Evolutionary conservation across 2,797 vertebrate species (phyloP), one percentile per base, ranked within the genome.

Genomic region (Sebastes miniatus): DNA sequence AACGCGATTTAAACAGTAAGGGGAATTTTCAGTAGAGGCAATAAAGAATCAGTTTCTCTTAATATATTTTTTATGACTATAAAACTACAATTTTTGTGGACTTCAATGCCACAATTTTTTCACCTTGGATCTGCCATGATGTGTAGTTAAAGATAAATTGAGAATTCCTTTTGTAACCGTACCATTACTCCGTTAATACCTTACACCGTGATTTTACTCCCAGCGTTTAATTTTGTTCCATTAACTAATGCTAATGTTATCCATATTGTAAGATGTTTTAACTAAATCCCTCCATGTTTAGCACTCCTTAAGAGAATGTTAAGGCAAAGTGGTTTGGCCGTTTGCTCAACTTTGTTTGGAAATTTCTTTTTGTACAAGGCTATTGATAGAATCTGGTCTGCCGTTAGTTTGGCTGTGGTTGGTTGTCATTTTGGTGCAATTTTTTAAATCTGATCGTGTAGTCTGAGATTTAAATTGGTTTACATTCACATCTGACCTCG

Each of bases 1-100:
- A 78, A 68, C 32, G 22, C 24, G 56, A 92, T 88, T 82, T 78
- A 89, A 94, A 94, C 93, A 92, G 86, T 89, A 88, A 93, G 89
- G 85, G 91, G 88, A 87, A 87, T 91, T 87, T 91, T 92, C 90
- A 93, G 84, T 91, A 88, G 80, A 87, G 88, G 86, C 91, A 92
- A 93, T 90, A 93, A 94, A 94, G 88, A 94, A 95, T 94, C 88
- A 77, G 50, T 91, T 94, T 93, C 83, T 94, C 83, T 91, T 95
- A 95, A 95, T 96, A 95, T 96, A 96, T 96, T 95, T 91, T 91
- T 93, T 92, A 89, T 91, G 86, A 94, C 25, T 93, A 87, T 90
- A 85, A 87, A 87, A 85, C 85, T 86, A 83, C 88, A 91, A 64
- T 84, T 84, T 88, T 89, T 91, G 76, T 91, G 89, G 91, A 89